Base-by-base conservation (phyloP, 1,140 invertebrate species). In the Panagrolaimus sp. region DNA sequence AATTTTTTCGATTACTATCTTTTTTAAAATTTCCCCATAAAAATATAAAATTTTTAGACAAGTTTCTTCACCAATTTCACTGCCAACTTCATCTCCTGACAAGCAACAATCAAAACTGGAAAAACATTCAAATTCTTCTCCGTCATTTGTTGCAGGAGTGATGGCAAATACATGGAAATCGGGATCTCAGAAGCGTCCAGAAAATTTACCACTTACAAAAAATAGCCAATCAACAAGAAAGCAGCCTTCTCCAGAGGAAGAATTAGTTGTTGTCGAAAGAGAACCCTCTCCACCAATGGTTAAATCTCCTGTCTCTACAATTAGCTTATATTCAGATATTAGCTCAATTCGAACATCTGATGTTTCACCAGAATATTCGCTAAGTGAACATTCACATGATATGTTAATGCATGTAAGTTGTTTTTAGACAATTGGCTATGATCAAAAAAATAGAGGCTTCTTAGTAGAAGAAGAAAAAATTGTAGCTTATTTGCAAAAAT, bases 381-480 rank as follows among this genome's bases (percentile, higher is more conserved):
- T 57, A 3, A n/a, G 13, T 5, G 51, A 57, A 13, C 51, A 57
- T 57, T 57, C 51, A n/a, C 51, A 57, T 25, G 51, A 57, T 57
- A 57, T 57, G 51, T 25, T 57, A 27, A 57, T 57, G 51, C 20
- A 57, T 25, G 51, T 57, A 57, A 57, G 51, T 57, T 11, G 20
- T 11, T 20, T 25, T n/a, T n/a, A n/a, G n/a, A n/a, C n/a, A n/a
- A n/a, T n/a, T n/a, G n/a, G n/a, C n/a, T n/a, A n/a, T n/a, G n/a
- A n/a, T n/a, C n/a, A n/a, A n/a, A n/a, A n/a, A n/a, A n/a, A n/a
- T n/a, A n/a, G n/a, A n/a, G n/a, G n/a, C n/a, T n/a, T n/a, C n/a
- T n/a, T n/a, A n/a, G n/a, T n/a, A n/a, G n/a, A n/a, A n/a, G n/a
- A n/a, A n/a, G n/a, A n/a, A n/a, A 38, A 38, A 38, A 38, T 38